A percentile compares a stretch with the other conserved stretches of the same genome.
Conservation (phyloP, 2,888 invertebrate genomes). For the Exephanes ischioxanthus region DNA sequence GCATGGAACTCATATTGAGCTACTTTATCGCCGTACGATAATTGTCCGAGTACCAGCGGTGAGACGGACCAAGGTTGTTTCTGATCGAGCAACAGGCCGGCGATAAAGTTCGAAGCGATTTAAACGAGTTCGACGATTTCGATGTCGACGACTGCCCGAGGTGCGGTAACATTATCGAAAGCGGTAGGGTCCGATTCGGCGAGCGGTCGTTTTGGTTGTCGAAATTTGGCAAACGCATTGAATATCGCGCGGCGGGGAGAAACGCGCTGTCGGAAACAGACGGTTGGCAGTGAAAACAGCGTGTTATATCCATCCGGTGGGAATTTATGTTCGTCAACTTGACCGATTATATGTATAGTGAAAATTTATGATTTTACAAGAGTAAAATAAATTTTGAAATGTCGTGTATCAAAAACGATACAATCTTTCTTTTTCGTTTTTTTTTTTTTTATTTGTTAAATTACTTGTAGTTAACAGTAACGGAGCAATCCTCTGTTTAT, state of each 20-base stretch:
- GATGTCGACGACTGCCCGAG: conserved; percentile 1
- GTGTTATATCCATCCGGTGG: conserved; percentile 37
- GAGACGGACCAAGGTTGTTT: not conserved
- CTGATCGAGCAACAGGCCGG: not conserved
- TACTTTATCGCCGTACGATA: not conserved
- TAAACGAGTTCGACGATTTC: not conserved
- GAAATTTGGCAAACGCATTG: conserved; percentile 31
- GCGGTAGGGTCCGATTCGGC: not conserved
- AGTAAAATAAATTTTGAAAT: not conserved
- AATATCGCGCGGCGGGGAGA: conserved; percentile 38
- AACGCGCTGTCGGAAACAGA: conserved; percentile 1
- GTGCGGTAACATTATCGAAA: conserved; percentile 1
- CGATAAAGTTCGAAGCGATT: not conserved
- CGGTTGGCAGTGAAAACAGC: conserved; percentile 57
- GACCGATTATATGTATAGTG: conserved; percentile 7
- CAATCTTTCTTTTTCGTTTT: no score
- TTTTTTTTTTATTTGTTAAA: no score
- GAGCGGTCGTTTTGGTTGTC: conserved; percentile 24
- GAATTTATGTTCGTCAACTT: conserved; percentile 47
- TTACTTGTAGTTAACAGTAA: no score
- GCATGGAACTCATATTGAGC: conserved; percentile 25
- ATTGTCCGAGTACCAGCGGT: not conserved
- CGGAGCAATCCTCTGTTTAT: no score
- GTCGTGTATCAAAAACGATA: no score
- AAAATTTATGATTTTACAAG: not conserved